Conservation (phyloP, 2,888 invertebrate species). For the Callyntrura sp. region DNA sequence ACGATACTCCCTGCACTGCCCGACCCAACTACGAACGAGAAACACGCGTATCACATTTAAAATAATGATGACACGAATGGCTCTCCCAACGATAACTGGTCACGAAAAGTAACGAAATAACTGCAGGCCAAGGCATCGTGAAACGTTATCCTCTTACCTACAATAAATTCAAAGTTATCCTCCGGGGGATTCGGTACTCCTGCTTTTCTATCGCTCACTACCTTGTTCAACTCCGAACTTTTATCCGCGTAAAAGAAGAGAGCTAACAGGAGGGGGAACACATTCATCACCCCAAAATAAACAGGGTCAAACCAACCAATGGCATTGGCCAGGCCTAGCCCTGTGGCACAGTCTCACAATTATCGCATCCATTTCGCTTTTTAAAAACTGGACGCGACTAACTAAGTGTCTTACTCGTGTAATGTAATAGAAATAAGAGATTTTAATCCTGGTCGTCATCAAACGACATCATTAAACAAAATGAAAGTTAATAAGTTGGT, state of each 20-base stretch:
- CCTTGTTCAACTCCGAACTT: constrained; percentile 53
- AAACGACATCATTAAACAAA: too few species aligned
- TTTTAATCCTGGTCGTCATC: too few species aligned
- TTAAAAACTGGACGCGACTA: background rate
- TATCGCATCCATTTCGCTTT: constrained; percentile 44
- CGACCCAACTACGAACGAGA: constrained; percentile 14
- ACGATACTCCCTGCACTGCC: constrained; percentile 87
- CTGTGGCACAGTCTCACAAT: constrained; percentile 41
- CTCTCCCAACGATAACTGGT: background rate
- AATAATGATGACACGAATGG: background rate
- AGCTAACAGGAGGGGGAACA: constrained; percentile 32
- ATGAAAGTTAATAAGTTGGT: too few species aligned
- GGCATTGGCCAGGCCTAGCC: constrained; percentile 35
- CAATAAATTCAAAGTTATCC: constrained; percentile 70
- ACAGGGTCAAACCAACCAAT: constrained; percentile 65
- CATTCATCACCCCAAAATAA: constrained; percentile 30
- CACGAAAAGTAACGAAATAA: background rate
- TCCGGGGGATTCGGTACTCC: background rate
- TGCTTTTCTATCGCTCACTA: background rate
- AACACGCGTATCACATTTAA: background rate
- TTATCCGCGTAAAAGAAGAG: constrained; percentile 62
- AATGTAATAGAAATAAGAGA: too few species aligned
- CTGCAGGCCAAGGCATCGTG: background rate
- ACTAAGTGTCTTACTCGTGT: too few species aligned
- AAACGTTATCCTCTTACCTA: constrained; percentile 65